Evolutionary conservation across 2,797 vertebrate genomes (phyloP), one percentile per base, ranked within the genome.

Genomic region (Hippoglossus hippoglossus): DNA sequence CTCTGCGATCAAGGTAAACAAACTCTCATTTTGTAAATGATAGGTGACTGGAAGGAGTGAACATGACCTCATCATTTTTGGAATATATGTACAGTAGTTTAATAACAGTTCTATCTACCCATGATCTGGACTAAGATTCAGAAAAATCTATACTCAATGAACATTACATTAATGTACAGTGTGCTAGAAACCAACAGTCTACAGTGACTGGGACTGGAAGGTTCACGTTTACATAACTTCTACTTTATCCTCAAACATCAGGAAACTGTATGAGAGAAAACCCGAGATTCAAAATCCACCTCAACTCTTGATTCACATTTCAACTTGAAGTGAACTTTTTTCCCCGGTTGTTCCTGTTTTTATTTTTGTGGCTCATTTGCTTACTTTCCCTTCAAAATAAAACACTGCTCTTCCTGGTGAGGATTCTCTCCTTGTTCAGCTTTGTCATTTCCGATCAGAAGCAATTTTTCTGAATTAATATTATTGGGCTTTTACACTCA

Each of bases 11-110:
- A 77, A 79, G 49, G 80, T 86, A 90, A 91, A 88, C 83, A 84
- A 52, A 83, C 82, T 87, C 85, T 89, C 86, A 87, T 79, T 67
- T 83, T 3, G 89, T 93, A 87, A 91, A 91, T 85, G 50, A 22
- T 66, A 22, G 46, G 52, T 88, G 87, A 91, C 87, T 87, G 90
- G 89, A 92, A 91, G 88, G 22, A 79, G 24, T 73, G 34, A 83
- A 64, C 31, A 74, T 75, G 5, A 49, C 26, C 13, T 31, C 1
- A 28, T 56, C 11, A n/a, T 58, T 58, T 58, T 18, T 28, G 6
- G 5, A 72, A 71, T 58, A 69, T n/a, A 81, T 77, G 13, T 69
- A 79, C 63, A 79, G 4, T 49, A 16, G 16, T 66, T 63, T 7
- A 49, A 31, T 44, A 4, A n/a, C 19, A 60, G 1, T 41, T 57